These are phyloP conservation scores for Catharus ustulatus DNA, from an alignment of 2,797 vertebrate species.

Conservation along the genomic window DNA sequence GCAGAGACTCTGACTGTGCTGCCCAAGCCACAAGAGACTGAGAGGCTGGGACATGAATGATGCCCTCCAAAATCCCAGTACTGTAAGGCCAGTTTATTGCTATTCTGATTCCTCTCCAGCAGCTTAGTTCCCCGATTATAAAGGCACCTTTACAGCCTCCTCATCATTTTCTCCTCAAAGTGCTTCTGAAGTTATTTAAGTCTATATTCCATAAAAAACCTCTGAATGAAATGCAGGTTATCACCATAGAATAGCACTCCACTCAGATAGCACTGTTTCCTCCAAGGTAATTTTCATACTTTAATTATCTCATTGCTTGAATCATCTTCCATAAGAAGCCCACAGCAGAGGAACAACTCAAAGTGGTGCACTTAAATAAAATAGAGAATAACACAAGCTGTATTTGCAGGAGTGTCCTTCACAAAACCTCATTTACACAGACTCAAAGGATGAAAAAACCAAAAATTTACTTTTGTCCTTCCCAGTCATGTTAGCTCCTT, in stretches of 20 bases:
- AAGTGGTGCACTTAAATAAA: background rate
- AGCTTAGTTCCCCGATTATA: background rate
- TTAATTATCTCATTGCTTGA: background rate
- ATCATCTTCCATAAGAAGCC: background rate
- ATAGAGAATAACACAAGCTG: background rate
- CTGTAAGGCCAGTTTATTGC: background rate
- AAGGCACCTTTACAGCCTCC: background rate
- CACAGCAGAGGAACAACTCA: background rate
- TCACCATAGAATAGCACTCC: background rate
- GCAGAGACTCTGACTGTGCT: background rate
- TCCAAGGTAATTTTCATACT: background rate
- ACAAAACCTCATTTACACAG: background rate
- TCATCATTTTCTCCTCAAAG: background rate
- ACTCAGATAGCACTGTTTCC: background rate
- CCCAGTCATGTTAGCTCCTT: background rate
- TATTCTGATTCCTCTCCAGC: background rate
- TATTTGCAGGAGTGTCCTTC: background rate
- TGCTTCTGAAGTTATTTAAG: background rate
- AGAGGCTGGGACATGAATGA: background rate
- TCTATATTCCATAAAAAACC: background rate
- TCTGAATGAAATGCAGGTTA: background rate
- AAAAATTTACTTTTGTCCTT: background rate
- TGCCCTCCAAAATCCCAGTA: background rate
- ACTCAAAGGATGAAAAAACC: background rate
- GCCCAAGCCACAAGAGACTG: background rate